Base-by-base conservation (phyloP, 2,888 invertebrate species). In the Hartigia nigra region DNA sequence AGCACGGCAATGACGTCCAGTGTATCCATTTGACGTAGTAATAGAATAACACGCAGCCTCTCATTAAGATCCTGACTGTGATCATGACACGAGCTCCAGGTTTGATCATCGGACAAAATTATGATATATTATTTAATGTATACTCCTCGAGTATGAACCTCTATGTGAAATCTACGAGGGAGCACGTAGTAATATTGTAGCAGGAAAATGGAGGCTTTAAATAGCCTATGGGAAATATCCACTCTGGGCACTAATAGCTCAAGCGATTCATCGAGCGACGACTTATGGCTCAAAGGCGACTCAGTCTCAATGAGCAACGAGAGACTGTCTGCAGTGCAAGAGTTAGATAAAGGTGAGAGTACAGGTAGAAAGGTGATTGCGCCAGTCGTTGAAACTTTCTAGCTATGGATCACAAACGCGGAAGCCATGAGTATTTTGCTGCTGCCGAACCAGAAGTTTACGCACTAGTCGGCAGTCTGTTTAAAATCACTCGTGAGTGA, bases 341-440 rank as follows among this genome's bases (percentile, higher is more conserved):
- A 55, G 55, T 55, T 23, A 55, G 23, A 55, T 55, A 55, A 55
- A 55, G 55, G 23, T 5, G 55, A 55, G 55, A 55, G 55, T 34
- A 34, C 34, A 39, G 1, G 37, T 72, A 79, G 77, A 77, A 79
- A 77, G 79, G 74, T 69, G 55, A 76, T 74, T 74, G 69, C 23
- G 35, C 69, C 39, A 74, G 31, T 78, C 78, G 75, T 74, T 79
- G 74, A 83, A 86, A 86, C 87, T 87, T 87, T 87, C 87, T 86
- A 87, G 84, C 39, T 77, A 76, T 31, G 80, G 82, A 82, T 84
- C 77, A 70, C 81, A 80, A 79, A 85, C 80, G 80, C 87, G 84
- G 84, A 86, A 85, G 85, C 36, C 31, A n/a, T 31, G 23, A 76
- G 4, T 37, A 35, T 31, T 72, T 70, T 9, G 55, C 55, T 23